phyloP scores from a whole-genome alignment of 2,113 vertebrate species.

The Camelus bactrianus region DNA sequence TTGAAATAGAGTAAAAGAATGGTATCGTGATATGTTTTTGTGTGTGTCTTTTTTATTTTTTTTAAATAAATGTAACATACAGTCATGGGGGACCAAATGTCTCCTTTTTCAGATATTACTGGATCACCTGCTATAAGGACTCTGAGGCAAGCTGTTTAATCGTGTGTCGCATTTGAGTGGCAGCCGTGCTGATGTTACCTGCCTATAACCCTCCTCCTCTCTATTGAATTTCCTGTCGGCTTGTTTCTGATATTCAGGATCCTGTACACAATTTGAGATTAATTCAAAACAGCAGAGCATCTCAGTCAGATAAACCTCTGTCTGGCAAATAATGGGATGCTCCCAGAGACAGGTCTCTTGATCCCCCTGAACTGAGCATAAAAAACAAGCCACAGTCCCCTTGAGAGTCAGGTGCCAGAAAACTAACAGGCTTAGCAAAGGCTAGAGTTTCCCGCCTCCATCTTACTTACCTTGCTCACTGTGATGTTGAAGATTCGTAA shows the following conservation, averaged over 20 bases:
- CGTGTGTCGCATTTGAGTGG: neutral
- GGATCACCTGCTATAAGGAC: neutral
- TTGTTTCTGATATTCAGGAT: constrained; percentile 59
- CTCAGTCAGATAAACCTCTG: neutral
- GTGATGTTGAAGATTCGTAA: neutral
- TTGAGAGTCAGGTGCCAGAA: neutral
- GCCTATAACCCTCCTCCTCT: neutral
- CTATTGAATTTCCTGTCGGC: constrained; percentile 36
- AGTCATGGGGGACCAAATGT: neutral
- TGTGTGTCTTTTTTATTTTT: neutral
- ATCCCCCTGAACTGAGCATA: neutral
- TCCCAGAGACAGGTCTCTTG: neutral
- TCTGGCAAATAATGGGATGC: neutral
- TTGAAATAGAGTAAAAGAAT: constrained; percentile 52
- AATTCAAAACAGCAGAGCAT: constrained; percentile 55
- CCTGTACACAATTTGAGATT: constrained; percentile 49
- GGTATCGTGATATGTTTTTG: neutral
- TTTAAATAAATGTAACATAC: constrained; percentile 36
- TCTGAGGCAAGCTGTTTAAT: neutral
- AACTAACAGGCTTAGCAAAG: neutral
- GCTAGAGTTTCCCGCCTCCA: neutral
- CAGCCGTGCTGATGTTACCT: neutral
- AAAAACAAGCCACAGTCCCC: neutral
- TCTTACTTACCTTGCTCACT: neutral
- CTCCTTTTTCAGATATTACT: neutral